Evolutionary conservation across 1,140 invertebrate genomes (phyloP), one percentile per base, ranked within the genome.

Genomic region (Drosophila tsacasi): DNA sequence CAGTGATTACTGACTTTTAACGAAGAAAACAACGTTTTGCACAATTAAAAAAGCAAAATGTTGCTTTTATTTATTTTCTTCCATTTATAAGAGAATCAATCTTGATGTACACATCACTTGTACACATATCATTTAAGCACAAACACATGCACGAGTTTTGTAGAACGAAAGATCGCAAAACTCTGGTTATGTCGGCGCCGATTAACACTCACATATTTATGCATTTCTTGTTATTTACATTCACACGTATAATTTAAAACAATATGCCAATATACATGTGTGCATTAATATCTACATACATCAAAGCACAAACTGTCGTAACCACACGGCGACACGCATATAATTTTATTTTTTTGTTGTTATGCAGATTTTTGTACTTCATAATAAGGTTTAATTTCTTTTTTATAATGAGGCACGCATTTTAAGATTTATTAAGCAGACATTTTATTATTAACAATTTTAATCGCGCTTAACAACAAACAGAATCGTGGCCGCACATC

Each of bases 241-340:
- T 58, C 19, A 57, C 46, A 40, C 27, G 37, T 25, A 61, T 32
- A 32, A 32, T 6, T 25, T 25, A 55, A 57, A 39, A 59, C 30
- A 27, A 52, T n/a, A 44, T 52, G 10, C 15, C 0, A 71, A 44
- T 69, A 30, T 61, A 55, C 13, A 42, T 37, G n/a, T 69, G 39
- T 52, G 21, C 62, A 64, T 76, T 52, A 60, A 21, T 47, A 55
- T 75, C 60, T 65, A 64, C 35, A 37, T 76, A 76, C 59, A 30
- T 76, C 60, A 65, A 75, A 75, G 71, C 72, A 50, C 58, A 75
- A 74, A 40, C 59, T 27, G 30, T 72, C 55, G 46, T 23, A 72
- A 52, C 44, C 37, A 47, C 19, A 37, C 55, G 39, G n/a, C 35
- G 21, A 15, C 32, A 17, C 32, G 32, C 32, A 37, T 21, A 69